These are phyloP conservation scores for Gymnogyps californianus DNA, from an alignment of 2,113 vertebrate genomes.

Conservation along the genomic window DNA sequence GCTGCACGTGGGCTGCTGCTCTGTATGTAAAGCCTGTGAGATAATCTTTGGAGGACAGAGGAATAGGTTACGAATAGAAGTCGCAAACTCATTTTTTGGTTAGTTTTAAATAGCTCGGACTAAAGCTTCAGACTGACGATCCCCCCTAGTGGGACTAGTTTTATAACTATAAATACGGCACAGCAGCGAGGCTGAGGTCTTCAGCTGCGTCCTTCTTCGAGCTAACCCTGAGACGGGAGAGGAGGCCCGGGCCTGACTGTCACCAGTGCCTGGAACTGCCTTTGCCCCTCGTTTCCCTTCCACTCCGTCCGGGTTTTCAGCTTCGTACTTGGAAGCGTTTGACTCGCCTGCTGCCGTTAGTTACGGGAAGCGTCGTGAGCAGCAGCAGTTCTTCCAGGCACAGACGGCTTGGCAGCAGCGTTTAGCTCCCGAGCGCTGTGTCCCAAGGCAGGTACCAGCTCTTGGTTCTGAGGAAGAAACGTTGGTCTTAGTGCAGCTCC, in stretches of 20 bases:
- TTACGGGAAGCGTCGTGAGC: no score
- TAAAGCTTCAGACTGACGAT: not conserved
- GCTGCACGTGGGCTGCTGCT: not conserved
- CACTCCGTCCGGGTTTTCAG: not conserved
- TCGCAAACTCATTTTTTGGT: not conserved
- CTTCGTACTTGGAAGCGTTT: no score
- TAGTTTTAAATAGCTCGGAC: not conserved
- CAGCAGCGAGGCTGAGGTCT: not conserved
- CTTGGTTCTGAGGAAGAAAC: not conserved
- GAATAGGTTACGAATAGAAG: not conserved
- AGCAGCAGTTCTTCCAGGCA: not conserved
- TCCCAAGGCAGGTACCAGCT: not conserved
- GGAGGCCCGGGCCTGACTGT: not conserved
- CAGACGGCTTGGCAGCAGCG: not conserved
- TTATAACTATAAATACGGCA: not conserved
- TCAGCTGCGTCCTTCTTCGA: not conserved
- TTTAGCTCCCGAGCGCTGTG: not conserved
- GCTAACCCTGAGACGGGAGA: not conserved
- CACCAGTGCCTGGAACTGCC: not conserved
- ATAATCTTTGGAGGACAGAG: not conserved
- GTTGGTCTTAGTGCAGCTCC: not conserved
- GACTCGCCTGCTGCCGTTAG: not conserved
- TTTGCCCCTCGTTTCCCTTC: not conserved
- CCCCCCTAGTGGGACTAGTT: not conserved
- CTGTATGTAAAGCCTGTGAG: not conserved